Evolutionary conservation across 1,140 invertebrate genomes (phyloP).

Genomic region (Condylostylus longicornis): DNA sequence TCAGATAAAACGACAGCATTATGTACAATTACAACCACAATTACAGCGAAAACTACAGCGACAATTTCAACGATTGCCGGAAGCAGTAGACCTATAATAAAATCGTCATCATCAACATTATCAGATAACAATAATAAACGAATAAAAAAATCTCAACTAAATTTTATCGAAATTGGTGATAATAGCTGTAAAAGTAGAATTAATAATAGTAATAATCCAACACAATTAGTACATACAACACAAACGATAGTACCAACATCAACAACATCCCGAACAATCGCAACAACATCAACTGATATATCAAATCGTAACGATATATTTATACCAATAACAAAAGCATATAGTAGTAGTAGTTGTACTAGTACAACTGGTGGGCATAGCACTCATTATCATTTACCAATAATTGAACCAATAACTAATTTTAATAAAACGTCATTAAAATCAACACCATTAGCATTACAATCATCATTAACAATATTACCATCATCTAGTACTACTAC

Average conservation of each 20-base stretch:
- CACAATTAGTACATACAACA: constrained; percentile 1
- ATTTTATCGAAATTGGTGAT: too few species aligned
- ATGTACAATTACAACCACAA: too few species aligned
- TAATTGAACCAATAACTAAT: background rate
- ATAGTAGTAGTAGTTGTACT: background rate
- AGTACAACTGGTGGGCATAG: background rate
- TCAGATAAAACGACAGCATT: too few species aligned
- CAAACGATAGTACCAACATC: constrained; percentile 6
- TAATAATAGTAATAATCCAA: background rate
- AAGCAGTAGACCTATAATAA: too few species aligned
- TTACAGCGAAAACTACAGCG: constrained; percentile 2
- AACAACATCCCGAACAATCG: constrained; percentile 1
- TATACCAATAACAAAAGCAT: constrained; percentile 1
- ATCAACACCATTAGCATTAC: constrained; percentile 1
- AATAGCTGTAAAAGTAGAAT: background rate
- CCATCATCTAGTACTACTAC: constrained; percentile 1
- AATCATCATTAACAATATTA: constrained; percentile 5
- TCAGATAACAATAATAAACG: too few species aligned
- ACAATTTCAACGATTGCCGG: background rate
- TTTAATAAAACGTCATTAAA: background rate
- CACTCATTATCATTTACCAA: background rate
- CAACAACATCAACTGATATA: constrained; percentile 2
- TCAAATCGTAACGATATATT: constrained; percentile 5
- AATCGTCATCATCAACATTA: too few species aligned
- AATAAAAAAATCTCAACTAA: too few species aligned